Evolutionary conservation across 2,888 invertebrate genomes (phyloP).

Genomic region (Drosophila prostipennis): DNA sequence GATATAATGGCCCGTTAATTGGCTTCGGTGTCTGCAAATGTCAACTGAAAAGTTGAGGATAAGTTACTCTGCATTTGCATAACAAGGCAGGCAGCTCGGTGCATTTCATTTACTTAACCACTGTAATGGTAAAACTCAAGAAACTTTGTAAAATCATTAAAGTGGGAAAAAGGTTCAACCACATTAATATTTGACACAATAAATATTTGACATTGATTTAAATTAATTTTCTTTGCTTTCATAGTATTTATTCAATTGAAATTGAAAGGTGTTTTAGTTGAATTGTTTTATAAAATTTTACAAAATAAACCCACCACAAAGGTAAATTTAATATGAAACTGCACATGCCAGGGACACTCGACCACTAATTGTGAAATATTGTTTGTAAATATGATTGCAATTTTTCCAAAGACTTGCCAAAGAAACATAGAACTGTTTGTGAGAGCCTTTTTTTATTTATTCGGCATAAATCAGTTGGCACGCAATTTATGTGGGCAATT

Average conservation of each 20-base stretch:
- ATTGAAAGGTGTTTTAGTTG: too few species aligned
- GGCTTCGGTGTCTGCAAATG: slow-evolving; percentile 45
- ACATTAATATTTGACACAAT: too few species aligned
- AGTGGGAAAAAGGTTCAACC: not conserved
- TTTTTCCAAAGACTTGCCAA: not conserved
- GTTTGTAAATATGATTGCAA: not conserved
- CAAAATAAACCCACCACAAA: not conserved
- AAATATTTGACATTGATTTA: too few species aligned
- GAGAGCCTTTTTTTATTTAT: slow-evolving; percentile 16
- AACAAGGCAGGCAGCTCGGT: slow-evolving; percentile 29
- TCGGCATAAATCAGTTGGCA: slow-evolving; percentile 17
- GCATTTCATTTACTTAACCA: slow-evolving; percentile 38
- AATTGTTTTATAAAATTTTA: too few species aligned
- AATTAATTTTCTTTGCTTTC: too few species aligned
- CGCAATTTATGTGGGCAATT: slow-evolving; percentile 33
- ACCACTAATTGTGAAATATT: slow-evolving; percentile 7
- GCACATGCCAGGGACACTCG: not conserved
- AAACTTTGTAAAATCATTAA: not conserved
- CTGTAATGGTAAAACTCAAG: not conserved
- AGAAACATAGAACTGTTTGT: slow-evolving; percentile 1
- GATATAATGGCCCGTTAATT: slow-evolving; percentile 62
- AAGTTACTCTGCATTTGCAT: slow-evolving; percentile 30
- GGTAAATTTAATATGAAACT: not conserved
- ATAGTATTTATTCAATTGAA: too few species aligned
- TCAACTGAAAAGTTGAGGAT: slow-evolving; percentile 44